A percentile compares a stretch with the other conserved stretches of the same genome.
These are phyloP conservation scores for Pelosia muscerda DNA, from an alignment of 2,888 invertebrate genomes.

Conservation along the genomic window DNA sequence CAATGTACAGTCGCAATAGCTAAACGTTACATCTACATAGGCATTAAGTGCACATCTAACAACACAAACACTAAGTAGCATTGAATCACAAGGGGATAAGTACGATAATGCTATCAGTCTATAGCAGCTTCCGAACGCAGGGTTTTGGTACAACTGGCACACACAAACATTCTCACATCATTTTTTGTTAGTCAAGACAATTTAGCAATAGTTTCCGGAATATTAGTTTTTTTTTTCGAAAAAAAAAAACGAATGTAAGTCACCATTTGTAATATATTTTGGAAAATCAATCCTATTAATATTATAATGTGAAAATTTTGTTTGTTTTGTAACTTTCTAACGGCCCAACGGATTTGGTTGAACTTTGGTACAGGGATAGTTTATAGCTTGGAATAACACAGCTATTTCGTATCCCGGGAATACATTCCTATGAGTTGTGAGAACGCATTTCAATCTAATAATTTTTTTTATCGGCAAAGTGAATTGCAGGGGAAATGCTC, in stretches of 20 bases:
- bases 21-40: neutral
- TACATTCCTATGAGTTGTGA: no score
- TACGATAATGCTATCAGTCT: conserved; percentile 41
- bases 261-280: neutral
- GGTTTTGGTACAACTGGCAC: conserved; percentile 13
- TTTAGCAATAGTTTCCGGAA: neutral
- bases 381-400: neutral
- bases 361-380: neutral
- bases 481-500: no score
- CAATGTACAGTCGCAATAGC: conserved; percentile 1
- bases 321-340: neutral
- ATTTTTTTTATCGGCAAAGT: no score
- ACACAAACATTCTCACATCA: neutral
- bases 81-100: conserved; percentile 22
- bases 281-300: no score
- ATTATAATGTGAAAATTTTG: no score
- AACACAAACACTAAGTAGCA: neutral
- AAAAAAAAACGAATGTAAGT: conserved; percentile 26
- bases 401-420: neutral
- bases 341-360: neutral
- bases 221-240: conserved; percentile 31
- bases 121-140: conserved; percentile 20
- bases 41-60: conserved; percentile 1
- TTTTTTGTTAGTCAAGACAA: neutral
- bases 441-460: no score